phyloP scores from a whole-genome alignment of 2,113 vertebrate species.

The Copsychus sechellarum region DNA sequence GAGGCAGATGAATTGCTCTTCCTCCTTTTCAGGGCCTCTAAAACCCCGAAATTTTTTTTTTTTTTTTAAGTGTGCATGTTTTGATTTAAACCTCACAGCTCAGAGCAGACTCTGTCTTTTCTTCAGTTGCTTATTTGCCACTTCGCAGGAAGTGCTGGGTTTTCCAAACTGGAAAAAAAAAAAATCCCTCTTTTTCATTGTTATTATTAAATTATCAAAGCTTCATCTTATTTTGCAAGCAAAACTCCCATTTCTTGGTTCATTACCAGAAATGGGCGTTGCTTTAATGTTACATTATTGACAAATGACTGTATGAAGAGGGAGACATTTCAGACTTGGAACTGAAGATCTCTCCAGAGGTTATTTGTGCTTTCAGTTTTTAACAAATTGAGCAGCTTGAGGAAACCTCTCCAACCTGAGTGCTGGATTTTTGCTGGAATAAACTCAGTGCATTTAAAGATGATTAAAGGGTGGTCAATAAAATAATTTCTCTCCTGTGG shows the following conservation, averaged over 20 bases:
- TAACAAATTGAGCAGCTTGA: not conserved
- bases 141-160: not conserved
- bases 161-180: not conserved
- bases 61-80: not conserved
- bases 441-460: not conserved
- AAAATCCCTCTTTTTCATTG: not conserved
- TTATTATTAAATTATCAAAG: not conserved
- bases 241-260: not conserved
- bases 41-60: not conserved
- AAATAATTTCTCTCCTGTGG: not conserved
- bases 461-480: not conserved
- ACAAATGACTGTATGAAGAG: not conserved
- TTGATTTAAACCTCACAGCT: slow-evolving; percentile 28
- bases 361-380: not conserved
- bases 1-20: slow-evolving; percentile 2
- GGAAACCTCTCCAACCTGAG: not conserved
- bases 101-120: not conserved
- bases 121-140: not conserved
- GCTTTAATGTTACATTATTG: not conserved
- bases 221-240: not conserved
- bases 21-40: not conserved
- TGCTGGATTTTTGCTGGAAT: not conserved
- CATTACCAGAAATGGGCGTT: not conserved
- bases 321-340: not conserved
- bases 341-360: not conserved